phyloP scores from a whole-genome alignment of 1,140 invertebrate species.

The Stenopsyche tienmushanensis region DNA sequence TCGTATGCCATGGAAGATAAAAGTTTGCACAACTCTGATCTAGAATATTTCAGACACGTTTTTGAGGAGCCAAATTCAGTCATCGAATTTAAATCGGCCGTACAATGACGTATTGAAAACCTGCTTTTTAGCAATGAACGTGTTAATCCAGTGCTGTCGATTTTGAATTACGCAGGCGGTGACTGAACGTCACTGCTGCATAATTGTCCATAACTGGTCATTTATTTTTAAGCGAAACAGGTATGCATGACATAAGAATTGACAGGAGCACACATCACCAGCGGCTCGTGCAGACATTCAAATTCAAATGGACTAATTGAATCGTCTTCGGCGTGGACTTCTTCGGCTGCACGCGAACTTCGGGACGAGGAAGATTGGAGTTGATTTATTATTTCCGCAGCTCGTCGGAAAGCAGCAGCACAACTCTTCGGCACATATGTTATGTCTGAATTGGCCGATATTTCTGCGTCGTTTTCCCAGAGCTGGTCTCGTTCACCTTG shows the following conservation, averaged over 20 bases:
- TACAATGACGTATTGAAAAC: too few species aligned
- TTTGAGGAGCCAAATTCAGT: too few species aligned
- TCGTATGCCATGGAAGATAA: too few species aligned
- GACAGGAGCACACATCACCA: not conserved
- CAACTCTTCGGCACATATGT: not conserved
- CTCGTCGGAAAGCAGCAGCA: not conserved
- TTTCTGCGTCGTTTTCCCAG: not conserved
- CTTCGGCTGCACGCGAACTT: not conserved
- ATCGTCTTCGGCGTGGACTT: not conserved
- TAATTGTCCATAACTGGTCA: too few species aligned
- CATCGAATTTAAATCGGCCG: too few species aligned
- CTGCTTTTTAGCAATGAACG: too few species aligned
- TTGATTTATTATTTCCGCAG: not conserved
- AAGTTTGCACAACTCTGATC: too few species aligned
- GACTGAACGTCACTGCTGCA: too few species aligned
- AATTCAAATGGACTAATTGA: not conserved
- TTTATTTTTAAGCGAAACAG: not conserved
- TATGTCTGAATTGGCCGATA: not conserved
- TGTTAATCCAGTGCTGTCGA: too few species aligned
- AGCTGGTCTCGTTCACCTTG: slow-evolving; percentile 2
- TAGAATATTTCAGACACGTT: too few species aligned
- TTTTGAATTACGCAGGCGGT: too few species aligned
- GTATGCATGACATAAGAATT: not conserved
- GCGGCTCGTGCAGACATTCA: not conserved
- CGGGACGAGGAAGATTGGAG: too few species aligned